Percentiles rank a stretch among this genome's conserved stretches.
phyloP scores from a whole-genome alignment of 1,140 invertebrate genomes.

The Atta cephalotes region DNA sequence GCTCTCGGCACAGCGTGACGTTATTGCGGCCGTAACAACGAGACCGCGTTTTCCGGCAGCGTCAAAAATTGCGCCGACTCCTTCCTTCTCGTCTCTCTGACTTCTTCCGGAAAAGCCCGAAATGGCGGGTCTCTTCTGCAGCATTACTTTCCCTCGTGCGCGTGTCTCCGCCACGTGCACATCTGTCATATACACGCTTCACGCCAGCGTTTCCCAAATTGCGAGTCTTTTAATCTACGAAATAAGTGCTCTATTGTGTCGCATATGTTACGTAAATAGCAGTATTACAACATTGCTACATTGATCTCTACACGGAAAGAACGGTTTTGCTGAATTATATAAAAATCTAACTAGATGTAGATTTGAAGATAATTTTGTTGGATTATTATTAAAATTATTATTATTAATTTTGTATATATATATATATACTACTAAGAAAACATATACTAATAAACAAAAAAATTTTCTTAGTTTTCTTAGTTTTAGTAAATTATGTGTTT shows the following conservation, averaged over 20 bases:
- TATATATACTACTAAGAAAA: too few relatives aligned
- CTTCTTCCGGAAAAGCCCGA: conserved; percentile 40
- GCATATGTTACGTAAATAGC: not conserved
- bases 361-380: too few relatives aligned
- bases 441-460: too few relatives aligned
- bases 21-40: conserved; percentile 46
- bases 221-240: conserved; percentile 23
- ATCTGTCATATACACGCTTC: conserved; percentile 27
- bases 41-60: conserved; percentile 31
- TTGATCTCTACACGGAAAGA: not conserved
- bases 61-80: conserved; percentile 37
- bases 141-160: not conserved
- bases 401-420: too few relatives aligned
- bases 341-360: too few relatives aligned
- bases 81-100: not conserved
- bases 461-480: too few relatives aligned
- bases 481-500: too few relatives aligned
- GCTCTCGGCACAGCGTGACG: conserved; percentile 29
- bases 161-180: conserved; percentile 53
- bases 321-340: too few relatives aligned
- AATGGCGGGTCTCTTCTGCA: conserved; percentile 9
- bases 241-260: not conserved
- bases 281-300: not conserved
- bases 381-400: too few relatives aligned
- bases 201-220: conserved; percentile 14